A percentile compares a stretch with the other conserved stretches of the same genome.
phyloP scores from a whole-genome alignment of 92 coral and sea anemone genomes.

The Paragorgia papillata region DNA sequence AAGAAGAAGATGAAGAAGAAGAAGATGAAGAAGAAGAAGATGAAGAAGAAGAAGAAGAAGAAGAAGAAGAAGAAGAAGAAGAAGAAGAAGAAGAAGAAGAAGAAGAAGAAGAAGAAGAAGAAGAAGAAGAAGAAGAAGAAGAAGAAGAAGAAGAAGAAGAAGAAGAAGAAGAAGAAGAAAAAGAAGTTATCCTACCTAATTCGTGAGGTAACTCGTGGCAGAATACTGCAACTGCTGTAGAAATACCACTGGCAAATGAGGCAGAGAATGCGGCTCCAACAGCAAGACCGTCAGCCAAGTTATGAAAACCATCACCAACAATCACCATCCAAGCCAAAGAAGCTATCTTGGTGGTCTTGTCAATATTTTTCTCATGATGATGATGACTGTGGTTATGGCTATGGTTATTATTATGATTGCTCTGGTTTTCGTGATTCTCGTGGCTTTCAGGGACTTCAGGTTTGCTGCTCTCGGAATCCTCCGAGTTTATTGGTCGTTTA shows the following conservation, averaged over 20 bases:
- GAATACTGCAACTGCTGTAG: constrained; percentile 93
- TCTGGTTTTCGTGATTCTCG: constrained; percentile 14
- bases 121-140: too few relatives aligned
- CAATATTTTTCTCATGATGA: constrained; percentile 68
- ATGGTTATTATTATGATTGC: constrained; percentile 44
- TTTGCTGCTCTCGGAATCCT: constrained; percentile 7
- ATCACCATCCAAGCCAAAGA: constrained; percentile 98
- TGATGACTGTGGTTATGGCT: constrained; percentile 55
- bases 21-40: too few relatives aligned
- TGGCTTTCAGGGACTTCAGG: neutral
- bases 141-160: too few relatives aligned
- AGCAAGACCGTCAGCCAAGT: constrained; percentile 93
- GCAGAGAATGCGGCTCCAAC: constrained; percentile 93
- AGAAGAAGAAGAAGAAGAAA: too few relatives aligned
- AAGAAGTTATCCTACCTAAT: constrained; percentile 72
- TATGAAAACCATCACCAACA: constrained; percentile 92
- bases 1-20: too few relatives aligned
- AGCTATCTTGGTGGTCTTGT: constrained; percentile 67
- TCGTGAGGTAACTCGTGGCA: constrained; percentile 99
- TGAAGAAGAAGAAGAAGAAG: too few relatives aligned
- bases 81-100: too few relatives aligned
- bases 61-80: too few relatives aligned
- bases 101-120: too few relatives aligned
- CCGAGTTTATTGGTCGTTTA: constrained; percentile 7
- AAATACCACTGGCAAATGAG: constrained; percentile 77